Evolutionary conservation across 2,888 invertebrate species (phyloP), one percentile per base, ranked within the genome.

Genomic region (Scelioninae gen. 1): DNA sequence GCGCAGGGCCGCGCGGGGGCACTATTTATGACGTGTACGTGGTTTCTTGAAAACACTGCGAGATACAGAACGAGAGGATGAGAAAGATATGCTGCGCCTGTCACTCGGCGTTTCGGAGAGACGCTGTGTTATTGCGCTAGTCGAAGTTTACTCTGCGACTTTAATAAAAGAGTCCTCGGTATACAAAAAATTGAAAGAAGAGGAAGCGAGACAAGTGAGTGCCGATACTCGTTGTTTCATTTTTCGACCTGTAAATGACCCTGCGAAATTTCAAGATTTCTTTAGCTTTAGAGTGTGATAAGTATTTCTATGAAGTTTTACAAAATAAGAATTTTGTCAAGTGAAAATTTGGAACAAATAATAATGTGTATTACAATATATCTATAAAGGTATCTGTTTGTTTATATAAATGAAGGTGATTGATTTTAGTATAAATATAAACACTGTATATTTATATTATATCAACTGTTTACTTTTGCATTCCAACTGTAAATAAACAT

Each of bases 11-110:
- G 85, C 74, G 82, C 69, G 85, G 75, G 86, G 86, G 76, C 86
- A 87, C 87, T 92, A 91, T 92, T 92, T 92, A 92, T 91, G 91
- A 91, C 88, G 87, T 88, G 90, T 90, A 91, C 91, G 91, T 92
- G 91, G 89, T 88, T 90, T 90, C 88, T 85, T 86, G 85, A 88
- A 87, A 88, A 84, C 85, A 84, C 76, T 69, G 80, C 83, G 83
- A 85, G 85, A 81, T 83, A 81, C 85, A 86, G 84, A 80, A 74
- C 68, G 79, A 75, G 84, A 85, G 86, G 82, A 76, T 80, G 76
- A 72, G 85, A 78, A 83, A 86, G 85, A 85, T 85, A 84, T 84
- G 85, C 84, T 84, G 85, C 79, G 82, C 83, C 84, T 85, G 86
- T 87, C 87, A 86, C 85, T 84, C 85, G 85, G 82, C 85, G 83